Percentiles rank a stretch among this genome's conserved stretches.
Conservation (phyloP, 2,888 invertebrate species). For the Idaea straminata region DNA sequence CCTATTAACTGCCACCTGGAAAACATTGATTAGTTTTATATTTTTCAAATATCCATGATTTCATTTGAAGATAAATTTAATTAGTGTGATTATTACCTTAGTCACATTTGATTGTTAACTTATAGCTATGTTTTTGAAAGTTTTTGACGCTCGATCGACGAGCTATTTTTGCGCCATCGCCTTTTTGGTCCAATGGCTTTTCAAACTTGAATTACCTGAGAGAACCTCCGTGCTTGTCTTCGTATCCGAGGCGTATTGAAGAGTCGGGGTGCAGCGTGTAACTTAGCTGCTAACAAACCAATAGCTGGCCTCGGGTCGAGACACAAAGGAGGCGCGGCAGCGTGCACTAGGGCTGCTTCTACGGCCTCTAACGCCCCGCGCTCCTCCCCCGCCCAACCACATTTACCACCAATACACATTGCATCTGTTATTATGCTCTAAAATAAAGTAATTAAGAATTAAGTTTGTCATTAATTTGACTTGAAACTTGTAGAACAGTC, state of each 20-base stretch:
- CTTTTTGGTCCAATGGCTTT: conserved; percentile 2
- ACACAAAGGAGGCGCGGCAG: conserved; percentile 92
- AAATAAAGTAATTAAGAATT: conserved; percentile 3
- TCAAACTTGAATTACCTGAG: conserved; percentile 79
- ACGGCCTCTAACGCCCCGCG: conserved; percentile 81
- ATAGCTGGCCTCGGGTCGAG: conserved; percentile 93
- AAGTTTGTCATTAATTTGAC: neutral
- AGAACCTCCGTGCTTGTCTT: conserved; percentile 87
- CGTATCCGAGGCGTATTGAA: conserved; percentile 87
- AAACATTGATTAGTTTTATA: conserved; percentile 8
- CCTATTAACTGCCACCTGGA: conserved; percentile 87
- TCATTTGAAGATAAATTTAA: neutral
- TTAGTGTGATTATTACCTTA: neutral
- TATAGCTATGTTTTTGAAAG: neutral
- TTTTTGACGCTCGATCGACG: neutral
- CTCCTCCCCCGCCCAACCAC: conserved; percentile 87
- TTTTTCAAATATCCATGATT: neutral
- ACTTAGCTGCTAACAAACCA: conserved; percentile 86
- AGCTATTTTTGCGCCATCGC: too few species aligned
- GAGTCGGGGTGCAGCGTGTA: conserved; percentile 86
- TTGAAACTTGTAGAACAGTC: neutral
- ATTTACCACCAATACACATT: conserved; percentile 77
- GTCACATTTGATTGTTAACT: neutral
- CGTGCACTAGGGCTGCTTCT: conserved; percentile 92
- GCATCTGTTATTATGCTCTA: conserved; percentile 84